These are phyloP conservation scores for Pachyrhynchus sulphureomaculatus DNA, from an alignment of 1,140 invertebrate genomes.

Conservation along the genomic window DNA sequence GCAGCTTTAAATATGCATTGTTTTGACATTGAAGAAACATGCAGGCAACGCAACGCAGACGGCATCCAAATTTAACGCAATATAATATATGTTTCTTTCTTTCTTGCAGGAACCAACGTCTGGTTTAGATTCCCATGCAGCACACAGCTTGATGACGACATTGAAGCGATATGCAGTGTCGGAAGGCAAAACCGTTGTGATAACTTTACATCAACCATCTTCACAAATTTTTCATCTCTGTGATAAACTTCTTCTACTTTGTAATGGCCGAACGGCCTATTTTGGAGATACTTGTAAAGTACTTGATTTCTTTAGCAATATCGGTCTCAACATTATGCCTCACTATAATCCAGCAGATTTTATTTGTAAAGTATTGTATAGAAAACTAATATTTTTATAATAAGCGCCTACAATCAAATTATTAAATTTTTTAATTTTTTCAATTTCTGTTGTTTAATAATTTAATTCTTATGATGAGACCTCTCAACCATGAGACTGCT, in stretches of 20 bases:
- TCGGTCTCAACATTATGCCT: slow-evolving; percentile 72
- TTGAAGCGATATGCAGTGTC: slow-evolving; percentile 75
- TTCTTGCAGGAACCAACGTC: slow-evolving; percentile 80
- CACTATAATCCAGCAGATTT: slow-evolving; percentile 89
- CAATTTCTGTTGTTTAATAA: not conserved
- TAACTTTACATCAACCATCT: slow-evolving; percentile 84
- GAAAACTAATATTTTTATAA: no score
- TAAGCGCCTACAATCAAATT: no score
- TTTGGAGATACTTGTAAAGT: slow-evolving; percentile 77
- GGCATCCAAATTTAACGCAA: no score
- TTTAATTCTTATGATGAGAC: no score
- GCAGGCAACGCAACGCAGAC: no score
- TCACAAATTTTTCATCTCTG: slow-evolving; percentile 89
- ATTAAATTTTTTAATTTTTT: no score
- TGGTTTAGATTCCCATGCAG: slow-evolving; percentile 81
- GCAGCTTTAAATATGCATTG: no score
- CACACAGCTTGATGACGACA: slow-evolving; percentile 71
- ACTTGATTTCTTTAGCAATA: slow-evolving; percentile 72
- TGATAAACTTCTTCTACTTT: slow-evolving; percentile 76
- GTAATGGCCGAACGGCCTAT: slow-evolving; percentile 77
- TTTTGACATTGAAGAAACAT: no score
- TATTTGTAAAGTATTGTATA: slow-evolving; percentile 66
- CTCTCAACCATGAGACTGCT: no score
- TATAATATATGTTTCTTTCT: slow-evolving; percentile 70
- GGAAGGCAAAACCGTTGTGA: slow-evolving; percentile 78